phyloP scores from a whole-genome alignment of 2,113 vertebrate species.

The Orientallactaga bullata region DNA sequence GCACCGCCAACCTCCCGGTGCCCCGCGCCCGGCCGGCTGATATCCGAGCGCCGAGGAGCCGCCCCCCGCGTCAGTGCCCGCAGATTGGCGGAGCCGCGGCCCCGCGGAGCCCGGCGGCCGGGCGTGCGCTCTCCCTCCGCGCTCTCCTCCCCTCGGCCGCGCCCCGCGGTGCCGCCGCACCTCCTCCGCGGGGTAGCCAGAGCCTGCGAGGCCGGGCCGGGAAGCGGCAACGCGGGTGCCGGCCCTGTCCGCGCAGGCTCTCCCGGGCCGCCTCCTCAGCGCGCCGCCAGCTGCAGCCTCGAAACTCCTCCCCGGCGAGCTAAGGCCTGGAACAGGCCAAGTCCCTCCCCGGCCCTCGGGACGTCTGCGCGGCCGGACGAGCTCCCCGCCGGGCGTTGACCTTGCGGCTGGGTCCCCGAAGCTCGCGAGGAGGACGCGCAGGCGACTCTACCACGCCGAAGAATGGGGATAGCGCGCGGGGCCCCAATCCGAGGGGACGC shows the following conservation, averaged over 20 bases:
- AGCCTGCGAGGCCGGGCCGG: background rate
- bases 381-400: conserved; percentile 43
- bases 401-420: background rate
- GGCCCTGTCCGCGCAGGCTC: background rate
- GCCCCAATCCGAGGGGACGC: background rate
- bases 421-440: background rate
- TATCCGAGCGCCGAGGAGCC: conserved; percentile 92
- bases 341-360: conserved; percentile 69
- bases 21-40: conserved; percentile 93
- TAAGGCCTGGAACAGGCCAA: conserved; percentile 47
- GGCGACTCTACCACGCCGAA: background rate
- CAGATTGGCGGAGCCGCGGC: conserved; percentile 94
- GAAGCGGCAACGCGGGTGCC: background rate
- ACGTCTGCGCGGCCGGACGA: conserved; percentile 70
- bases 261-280: background rate
- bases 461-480: background rate
- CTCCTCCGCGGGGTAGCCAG: conserved; percentile 73
- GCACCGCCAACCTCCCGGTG: conserved; percentile 83
- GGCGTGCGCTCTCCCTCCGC: conserved; percentile 51
- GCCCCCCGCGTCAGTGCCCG: conserved; percentile 94
- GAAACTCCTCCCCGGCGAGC: conserved; percentile 49
- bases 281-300: conserved; percentile 28
- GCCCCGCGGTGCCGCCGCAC: conserved; percentile 87
- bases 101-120: conserved; percentile 90
- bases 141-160: conserved; percentile 80